Evolutionary conservation across 2,797 vertebrate species (phyloP), one percentile per base, ranked within the genome.

Genomic region (Cichlasoma orientale): DNA sequence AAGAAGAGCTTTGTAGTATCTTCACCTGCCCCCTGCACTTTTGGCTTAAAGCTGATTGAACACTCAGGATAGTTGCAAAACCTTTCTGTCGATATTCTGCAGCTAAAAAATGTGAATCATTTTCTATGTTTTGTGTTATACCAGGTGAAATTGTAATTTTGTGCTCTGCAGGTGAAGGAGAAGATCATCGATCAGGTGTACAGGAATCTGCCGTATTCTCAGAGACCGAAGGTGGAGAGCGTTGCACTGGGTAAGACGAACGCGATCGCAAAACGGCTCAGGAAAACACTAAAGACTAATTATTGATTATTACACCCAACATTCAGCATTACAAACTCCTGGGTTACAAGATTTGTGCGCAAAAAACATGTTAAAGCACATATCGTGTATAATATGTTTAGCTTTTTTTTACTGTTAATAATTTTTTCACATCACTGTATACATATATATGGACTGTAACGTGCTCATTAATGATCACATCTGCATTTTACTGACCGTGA

Each of bases 161-260:
- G 1, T 74, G 19, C 7, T 16, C 13, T 52, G 1, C 86, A 94
- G 95, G 98, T 99, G 74, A 99, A 99, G 86, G 98, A 99, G 87
- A 99, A 99, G 95, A 97, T 99, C 89, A 97, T 99, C 1, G 98
- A 99, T 79, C 98, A 99, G 94, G 98, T 99, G 53, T 99, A 98
- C 92, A 95, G 97, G 84, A 97, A 97, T 4, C 93, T 97, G 87
- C 97, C 98, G 0, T 98, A 97, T 90, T 98, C 98, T 1, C 97
- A 97, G 90, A 97, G 98, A 90, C 98, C 98, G 5, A 97, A 96
- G 91, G 96, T 96, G 29, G 98, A 99, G 56, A 97, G 95, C 0
- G 97, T 99, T 8, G 97, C 97, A 3, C 96, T 99, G 2, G 98
- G 98, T 99, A 86, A 85, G 87, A 47, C 3, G 33, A 36, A 36